Evolutionary conservation across 2,113 vertebrate genomes (phyloP).

Genomic region (Oncorhynchus nerka): DNA sequence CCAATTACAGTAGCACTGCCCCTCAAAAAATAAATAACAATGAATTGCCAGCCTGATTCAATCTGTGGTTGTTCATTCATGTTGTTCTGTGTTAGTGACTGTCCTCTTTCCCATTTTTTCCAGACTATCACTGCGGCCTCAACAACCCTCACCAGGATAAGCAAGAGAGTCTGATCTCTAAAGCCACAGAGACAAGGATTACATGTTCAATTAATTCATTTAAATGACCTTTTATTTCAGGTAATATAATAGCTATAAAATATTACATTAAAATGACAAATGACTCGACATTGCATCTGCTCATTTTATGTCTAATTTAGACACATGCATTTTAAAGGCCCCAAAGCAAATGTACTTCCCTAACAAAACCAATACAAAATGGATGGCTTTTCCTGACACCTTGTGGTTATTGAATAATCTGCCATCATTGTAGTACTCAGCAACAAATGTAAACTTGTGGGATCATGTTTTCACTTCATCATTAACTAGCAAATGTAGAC

Average conservation of each 20-base stretch:
- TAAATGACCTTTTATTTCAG: background rate
- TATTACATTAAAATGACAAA: background rate
- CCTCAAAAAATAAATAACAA: background rate
- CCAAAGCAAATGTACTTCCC: background rate
- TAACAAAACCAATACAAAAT: background rate
- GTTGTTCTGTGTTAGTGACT: no score
- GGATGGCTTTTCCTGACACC: no score
- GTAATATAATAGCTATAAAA: background rate
- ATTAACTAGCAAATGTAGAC: no score
- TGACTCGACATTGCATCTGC: background rate
- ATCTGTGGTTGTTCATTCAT: background rate
- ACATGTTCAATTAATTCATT: background rate
- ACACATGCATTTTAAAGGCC: no score
- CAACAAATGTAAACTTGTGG: no score
- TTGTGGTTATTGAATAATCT: no score
- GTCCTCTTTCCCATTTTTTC: background rate
- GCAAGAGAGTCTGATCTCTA: conserved; percentile 67
- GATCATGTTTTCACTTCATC: no score
- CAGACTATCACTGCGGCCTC: conserved; percentile 74
- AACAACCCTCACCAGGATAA: conserved; percentile 74
- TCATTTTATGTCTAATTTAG: background rate
- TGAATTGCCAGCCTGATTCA: background rate
- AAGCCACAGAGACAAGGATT: background rate
- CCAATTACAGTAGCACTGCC: background rate
- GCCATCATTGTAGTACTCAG: no score